phyloP scores from a whole-genome alignment of 1,140 invertebrate genomes.

The Episyrphus balteatus region DNA sequence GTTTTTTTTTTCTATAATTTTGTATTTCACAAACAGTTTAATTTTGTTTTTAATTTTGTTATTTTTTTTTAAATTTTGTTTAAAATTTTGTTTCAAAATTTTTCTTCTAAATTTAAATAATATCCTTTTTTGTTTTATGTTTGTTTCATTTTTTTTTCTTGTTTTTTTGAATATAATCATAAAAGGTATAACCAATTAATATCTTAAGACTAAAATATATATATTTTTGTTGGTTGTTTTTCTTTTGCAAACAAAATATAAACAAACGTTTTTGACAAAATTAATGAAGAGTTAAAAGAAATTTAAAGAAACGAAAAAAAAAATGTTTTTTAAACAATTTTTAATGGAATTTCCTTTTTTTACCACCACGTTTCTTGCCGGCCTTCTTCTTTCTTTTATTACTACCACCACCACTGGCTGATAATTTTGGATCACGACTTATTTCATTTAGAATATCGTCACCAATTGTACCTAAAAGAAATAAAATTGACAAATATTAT shows the following conservation, averaged over 20 bases:
- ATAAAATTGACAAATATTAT: background rate
- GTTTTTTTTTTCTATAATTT: no score
- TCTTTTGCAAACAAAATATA: background rate
- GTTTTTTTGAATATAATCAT: slow-evolving; percentile 13
- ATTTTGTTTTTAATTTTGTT: slow-evolving; percentile 9
- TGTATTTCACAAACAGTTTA: no score
- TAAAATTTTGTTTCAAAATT: slow-evolving; percentile 17
- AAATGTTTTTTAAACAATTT: slow-evolving; percentile 10
- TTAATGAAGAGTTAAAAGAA: slow-evolving; percentile 1
- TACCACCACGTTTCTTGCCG: slow-evolving; percentile 38
- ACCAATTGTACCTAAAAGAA: slow-evolving; percentile 46
- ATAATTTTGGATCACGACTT: slow-evolving; percentile 28
- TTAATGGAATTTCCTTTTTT: slow-evolving; percentile 43
- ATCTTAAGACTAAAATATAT: background rate
- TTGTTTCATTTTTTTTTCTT: slow-evolving; percentile 5
- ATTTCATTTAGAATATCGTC: slow-evolving; percentile 64
- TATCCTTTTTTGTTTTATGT: slow-evolving; percentile 9
- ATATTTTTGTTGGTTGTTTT: slow-evolving; percentile 1
- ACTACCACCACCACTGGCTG: slow-evolving; percentile 31
- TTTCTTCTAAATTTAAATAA: slow-evolving; percentile 19
- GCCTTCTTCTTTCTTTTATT: slow-evolving; percentile 41
- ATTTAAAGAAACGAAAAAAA: background rate
- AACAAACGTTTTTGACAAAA: slow-evolving; percentile 11
- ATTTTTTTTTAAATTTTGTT: slow-evolving; percentile 9
- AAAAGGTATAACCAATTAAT: background rate